These are phyloP conservation scores for Drosophila peninsularis DNA, from an alignment of 2,888 invertebrate genomes.

Conservation along the genomic window DNA sequence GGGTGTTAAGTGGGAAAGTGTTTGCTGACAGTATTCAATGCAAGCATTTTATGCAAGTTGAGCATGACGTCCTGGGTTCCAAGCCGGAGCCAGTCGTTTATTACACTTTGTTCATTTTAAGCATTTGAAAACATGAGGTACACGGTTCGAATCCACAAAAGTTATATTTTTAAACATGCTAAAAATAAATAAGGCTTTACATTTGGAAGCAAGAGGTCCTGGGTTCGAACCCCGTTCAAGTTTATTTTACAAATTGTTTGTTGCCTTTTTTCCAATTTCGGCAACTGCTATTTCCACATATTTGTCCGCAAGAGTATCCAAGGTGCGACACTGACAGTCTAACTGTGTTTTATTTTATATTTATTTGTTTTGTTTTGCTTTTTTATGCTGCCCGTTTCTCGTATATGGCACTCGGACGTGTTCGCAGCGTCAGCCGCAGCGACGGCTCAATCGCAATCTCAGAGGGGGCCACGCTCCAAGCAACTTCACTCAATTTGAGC, in stretches of 20 bases:
- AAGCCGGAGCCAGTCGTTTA: neutral
- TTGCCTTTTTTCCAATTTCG: neutral
- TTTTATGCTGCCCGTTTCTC: conserved; percentile 35
- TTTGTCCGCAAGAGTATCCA: conserved; percentile 1
- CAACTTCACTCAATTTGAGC: conserved; percentile 56
- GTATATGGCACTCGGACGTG: conserved; percentile 54
- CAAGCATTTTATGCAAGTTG: neutral
- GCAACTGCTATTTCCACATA: too few species aligned
- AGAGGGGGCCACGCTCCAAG: conserved; percentile 22
- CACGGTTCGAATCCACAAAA: neutral
- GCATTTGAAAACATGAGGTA: too few species aligned
- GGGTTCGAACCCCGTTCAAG: neutral
- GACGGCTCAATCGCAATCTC: conserved; percentile 17
- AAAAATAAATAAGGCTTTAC: neutral
- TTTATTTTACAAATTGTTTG: neutral
- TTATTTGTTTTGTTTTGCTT: conserved; percentile 16
- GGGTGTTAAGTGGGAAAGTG: too few species aligned
- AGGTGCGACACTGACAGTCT: neutral
- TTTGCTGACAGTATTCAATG: neutral
- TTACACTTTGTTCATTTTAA: neutral
- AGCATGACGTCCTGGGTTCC: conserved; percentile 1
- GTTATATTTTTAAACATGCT: neutral
- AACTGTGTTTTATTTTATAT: conserved; percentile 5
- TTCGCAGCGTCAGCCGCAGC: conserved; percentile 23
- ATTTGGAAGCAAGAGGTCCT: neutral